Evolutionary conservation across 2,113 vertebrate species (phyloP).

Genomic region (Pycnonotus jocosus): DNA sequence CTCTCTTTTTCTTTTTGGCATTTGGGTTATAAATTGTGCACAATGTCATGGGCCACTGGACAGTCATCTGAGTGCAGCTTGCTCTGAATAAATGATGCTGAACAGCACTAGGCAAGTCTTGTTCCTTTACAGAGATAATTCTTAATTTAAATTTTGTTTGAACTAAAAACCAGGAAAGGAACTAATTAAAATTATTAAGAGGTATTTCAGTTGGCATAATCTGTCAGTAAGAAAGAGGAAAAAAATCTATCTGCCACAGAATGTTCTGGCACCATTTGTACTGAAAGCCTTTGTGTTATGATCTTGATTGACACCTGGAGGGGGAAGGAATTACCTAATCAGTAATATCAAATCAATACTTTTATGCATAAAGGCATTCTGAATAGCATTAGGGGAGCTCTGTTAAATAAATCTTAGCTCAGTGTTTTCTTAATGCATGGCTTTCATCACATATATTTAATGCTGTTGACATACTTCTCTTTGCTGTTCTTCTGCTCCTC

Average conservation of each 20-base stretch:
- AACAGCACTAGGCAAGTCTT: neutral
- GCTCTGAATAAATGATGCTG: conserved; percentile 36
- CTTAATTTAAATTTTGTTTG: conserved; percentile 52
- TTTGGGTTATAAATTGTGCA: conserved; percentile 28
- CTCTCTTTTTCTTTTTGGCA: neutral
- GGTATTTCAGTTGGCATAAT: neutral
- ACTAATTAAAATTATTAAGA: conserved; percentile 28
- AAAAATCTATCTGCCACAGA: neutral
- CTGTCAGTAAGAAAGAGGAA: neutral
- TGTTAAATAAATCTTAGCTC: neutral
- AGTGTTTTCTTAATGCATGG: neutral
- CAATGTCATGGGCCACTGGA: conserved; percentile 23
- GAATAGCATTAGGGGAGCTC: neutral
- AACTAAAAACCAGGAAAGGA: neutral
- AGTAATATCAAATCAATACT: conserved; percentile 7
- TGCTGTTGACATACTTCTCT: neutral
- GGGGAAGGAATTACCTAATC: neutral
- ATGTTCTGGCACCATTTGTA: neutral
- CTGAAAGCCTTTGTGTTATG: neutral
- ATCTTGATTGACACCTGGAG: neutral
- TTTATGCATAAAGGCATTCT: neutral
- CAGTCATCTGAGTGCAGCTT: conserved; percentile 14
- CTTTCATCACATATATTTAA: neutral
- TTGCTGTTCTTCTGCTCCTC: neutral
- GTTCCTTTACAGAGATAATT: conserved; percentile 30